Percentiles rank a stretch among this genome's conserved stretches.
These are phyloP conservation scores for Tenodera sinensis DNA, from an alignment of 2,888 invertebrate genomes.

Conservation along the genomic window DNA sequence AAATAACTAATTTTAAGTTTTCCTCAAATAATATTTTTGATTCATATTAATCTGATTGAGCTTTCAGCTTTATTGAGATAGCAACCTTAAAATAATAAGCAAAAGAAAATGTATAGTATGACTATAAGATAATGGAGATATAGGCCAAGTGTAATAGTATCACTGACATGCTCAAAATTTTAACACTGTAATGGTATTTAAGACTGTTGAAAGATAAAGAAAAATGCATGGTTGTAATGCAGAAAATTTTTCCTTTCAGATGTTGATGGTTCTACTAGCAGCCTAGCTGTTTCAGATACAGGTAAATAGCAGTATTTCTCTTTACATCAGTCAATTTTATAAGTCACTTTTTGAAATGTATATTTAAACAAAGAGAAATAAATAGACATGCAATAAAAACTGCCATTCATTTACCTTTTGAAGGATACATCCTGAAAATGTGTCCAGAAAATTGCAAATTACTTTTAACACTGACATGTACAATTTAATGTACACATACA, in stretches of 20 bases:
- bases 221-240: not conserved
- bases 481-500: not conserved
- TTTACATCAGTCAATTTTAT: not conserved
- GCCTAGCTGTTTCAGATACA: slow-evolving; percentile 37
- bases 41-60: too few relatives aligned
- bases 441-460: not conserved
- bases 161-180: too few relatives aligned
- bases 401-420: not conserved
- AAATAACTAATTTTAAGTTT: too few relatives aligned
- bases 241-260: slow-evolving; percentile 33
- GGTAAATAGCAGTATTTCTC: slow-evolving; percentile 31
- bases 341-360: not conserved
- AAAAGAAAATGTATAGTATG: too few relatives aligned
- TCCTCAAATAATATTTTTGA: too few relatives aligned
- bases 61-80: too few relatives aligned
- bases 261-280: slow-evolving; percentile 41
- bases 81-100: too few relatives aligned
- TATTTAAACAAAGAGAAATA: not conserved
- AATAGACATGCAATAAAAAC: not conserved
- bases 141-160: too few relatives aligned
- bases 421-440: not conserved
- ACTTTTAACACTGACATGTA: not conserved
- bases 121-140: too few relatives aligned
- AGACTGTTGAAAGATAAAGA: not conserved
- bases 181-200: too few relatives aligned